Conservation (phyloP, 1,140 invertebrate species). For the Hycleus phaleratus region DNA sequence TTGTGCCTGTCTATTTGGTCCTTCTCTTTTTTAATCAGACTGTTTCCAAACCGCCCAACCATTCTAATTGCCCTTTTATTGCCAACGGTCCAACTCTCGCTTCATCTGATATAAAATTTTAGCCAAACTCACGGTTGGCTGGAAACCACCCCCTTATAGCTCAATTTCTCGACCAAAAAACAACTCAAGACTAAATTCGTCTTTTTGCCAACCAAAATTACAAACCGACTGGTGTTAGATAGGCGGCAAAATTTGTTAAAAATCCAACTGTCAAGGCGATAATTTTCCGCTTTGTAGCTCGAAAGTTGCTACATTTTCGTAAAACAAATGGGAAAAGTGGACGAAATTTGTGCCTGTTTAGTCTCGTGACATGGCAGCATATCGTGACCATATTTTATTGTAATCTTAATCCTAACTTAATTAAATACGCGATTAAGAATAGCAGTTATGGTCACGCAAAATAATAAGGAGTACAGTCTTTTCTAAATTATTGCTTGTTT, state of each 20-base stretch:
- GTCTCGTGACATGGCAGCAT: conserved; percentile 26
- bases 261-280: no score
- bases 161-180: conserved; percentile 15
- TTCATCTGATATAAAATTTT: conserved; percentile 35
- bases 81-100: conserved; percentile 29
- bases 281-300: no score
- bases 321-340: conserved; percentile 11
- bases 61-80: conserved; percentile 40
- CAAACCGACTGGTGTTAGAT: no score
- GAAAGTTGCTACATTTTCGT: conserved; percentile 5
- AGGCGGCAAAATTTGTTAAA: no score
- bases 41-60: conserved; percentile 38
- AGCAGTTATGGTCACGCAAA: conserved; percentile 28
- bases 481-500: conserved; percentile 15
- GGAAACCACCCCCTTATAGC: conserved; percentile 17
- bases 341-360: neutral
- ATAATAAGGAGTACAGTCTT: conserved; percentile 10
- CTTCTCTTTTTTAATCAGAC: conserved; percentile 40
- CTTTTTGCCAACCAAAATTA: no score
- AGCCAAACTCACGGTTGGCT: conserved; percentile 34
- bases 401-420: conserved; percentile 38
- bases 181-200: conserved; percentile 28
- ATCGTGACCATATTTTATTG: conserved; percentile 34
- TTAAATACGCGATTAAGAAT: conserved; percentile 34
- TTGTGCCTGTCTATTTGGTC: conserved; percentile 38